Conservation (phyloP, 2,888 invertebrate genomes). For the Metacarcinus magister region DNA sequence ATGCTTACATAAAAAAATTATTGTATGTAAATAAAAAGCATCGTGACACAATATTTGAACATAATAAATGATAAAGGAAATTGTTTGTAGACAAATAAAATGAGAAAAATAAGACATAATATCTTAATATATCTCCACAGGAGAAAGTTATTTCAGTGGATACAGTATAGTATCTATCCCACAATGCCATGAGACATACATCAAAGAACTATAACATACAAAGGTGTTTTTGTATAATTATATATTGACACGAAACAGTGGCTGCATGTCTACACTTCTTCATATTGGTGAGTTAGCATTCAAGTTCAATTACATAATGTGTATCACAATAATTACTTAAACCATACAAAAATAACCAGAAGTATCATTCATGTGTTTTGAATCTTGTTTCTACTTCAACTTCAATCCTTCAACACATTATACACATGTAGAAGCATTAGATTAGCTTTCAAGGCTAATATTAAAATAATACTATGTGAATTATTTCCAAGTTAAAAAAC, state of each 20-base stretch:
- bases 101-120: neutral
- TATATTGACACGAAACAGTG: neutral
- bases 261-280: neutral
- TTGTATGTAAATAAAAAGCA: neutral
- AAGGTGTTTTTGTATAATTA: neutral
- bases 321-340: constrained; percentile 33
- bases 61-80: neutral
- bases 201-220: neutral
- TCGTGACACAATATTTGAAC: neutral
- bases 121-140: neutral
- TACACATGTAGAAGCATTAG: neutral
- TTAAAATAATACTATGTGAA: neutral
- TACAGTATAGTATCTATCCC: neutral
- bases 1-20: neutral
- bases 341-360: neutral
- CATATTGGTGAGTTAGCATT: neutral
- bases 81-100: neutral
- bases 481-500: neutral
- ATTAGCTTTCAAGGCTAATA: neutral
- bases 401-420: neutral
- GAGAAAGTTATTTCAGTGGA: neutral
- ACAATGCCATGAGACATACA: neutral
- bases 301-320: neutral
- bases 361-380: neutral
- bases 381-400: neutral